These are phyloP conservation scores for Ophion obscuratus DNA, from an alignment of 2,888 invertebrate species.

Conservation along the genomic window DNA sequence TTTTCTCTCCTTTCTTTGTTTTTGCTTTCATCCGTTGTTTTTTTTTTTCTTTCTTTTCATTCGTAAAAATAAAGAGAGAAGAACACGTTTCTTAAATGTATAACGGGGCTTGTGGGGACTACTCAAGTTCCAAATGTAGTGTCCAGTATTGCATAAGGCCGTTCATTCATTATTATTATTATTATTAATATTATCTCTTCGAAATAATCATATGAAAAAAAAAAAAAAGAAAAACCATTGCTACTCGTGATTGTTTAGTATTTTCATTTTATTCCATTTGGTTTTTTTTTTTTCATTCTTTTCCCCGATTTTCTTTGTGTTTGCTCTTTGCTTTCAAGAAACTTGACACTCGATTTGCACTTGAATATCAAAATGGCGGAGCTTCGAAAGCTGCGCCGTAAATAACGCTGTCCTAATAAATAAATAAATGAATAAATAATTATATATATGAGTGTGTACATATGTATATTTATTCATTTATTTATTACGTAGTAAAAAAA, in stretches of 20 bases:
- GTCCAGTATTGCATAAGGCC: slow-evolving; percentile 58
- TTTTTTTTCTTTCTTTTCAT: slow-evolving; percentile 63
- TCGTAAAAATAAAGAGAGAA: slow-evolving; percentile 80
- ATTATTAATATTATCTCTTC: slow-evolving; percentile 26
- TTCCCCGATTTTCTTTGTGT: neutral
- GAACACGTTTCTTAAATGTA: slow-evolving; percentile 67
- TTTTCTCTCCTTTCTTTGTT: slow-evolving; percentile 1
- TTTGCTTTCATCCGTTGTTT: slow-evolving; percentile 66
- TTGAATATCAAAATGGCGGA: slow-evolving; percentile 71
- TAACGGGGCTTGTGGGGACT: too few relatives aligned
- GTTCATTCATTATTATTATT: slow-evolving; percentile 29
- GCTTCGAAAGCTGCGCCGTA: slow-evolving; percentile 70
- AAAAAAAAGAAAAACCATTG: slow-evolving; percentile 18
- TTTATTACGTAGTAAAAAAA: slow-evolving; percentile 77
- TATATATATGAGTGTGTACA: too few relatives aligned
- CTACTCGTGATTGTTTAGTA: neutral
- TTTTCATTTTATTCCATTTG: slow-evolving; percentile 19
- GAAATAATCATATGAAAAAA: slow-evolving; percentile 8
- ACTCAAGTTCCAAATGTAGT: slow-evolving; percentile 77
- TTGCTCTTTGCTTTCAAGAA: slow-evolving; percentile 53
- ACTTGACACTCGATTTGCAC: slow-evolving; percentile 78
- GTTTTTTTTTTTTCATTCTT: slow-evolving; percentile 4
- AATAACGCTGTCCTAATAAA: slow-evolving; percentile 81
- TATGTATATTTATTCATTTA: slow-evolving; percentile 56
- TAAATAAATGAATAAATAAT: slow-evolving; percentile 78